phyloP scores from a whole-genome alignment of 2,888 invertebrate genomes.

The Eristalis intricaria region DNA sequence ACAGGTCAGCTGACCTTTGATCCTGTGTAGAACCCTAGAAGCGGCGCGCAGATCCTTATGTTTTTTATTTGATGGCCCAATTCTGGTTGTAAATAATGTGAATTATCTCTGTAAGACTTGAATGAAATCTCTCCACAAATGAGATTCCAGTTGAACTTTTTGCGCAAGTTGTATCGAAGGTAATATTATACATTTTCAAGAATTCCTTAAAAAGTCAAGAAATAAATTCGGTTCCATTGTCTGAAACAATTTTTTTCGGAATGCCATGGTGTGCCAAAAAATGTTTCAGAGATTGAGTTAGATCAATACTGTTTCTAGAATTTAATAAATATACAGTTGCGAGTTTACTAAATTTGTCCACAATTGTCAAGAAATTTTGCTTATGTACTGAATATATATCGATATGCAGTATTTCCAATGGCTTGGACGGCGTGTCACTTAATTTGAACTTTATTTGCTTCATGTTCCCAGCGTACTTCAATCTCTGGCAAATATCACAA shows the following conservation, averaged over 20 bases:
- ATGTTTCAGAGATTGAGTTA: neutral
- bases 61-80: too few species aligned
- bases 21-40: too few species aligned
- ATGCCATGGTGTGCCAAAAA: conserved; percentile 1
- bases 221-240: conserved; percentile 36
- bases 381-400: conserved; percentile 35
- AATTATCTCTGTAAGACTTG: conserved; percentile 36
- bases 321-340: conserved; percentile 17
- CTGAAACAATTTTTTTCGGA: conserved; percentile 22
- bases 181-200: conserved; percentile 22
- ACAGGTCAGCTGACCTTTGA: too few species aligned
- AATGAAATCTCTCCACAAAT: conserved; percentile 53
- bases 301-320: too few species aligned
- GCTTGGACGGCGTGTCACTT: conserved; percentile 19
- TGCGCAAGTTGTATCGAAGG: conserved; percentile 27
- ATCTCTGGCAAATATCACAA: conserved; percentile 50
- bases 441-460: conserved; percentile 32
- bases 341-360: conserved; percentile 26
- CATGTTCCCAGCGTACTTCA: conserved; percentile 65
- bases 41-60: too few species aligned
- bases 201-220: conserved; percentile 41
- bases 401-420: conserved; percentile 27
- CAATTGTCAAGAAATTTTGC: neutral
- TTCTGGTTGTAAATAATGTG: too few species aligned
- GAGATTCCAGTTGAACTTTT: conserved; percentile 50